A percentile compares a stretch with the other conserved stretches of the same genome.
Evolutionary conservation across 2,797 vertebrate genomes (phyloP).

Genomic region (Ctenopoma kingsleyae): DNA sequence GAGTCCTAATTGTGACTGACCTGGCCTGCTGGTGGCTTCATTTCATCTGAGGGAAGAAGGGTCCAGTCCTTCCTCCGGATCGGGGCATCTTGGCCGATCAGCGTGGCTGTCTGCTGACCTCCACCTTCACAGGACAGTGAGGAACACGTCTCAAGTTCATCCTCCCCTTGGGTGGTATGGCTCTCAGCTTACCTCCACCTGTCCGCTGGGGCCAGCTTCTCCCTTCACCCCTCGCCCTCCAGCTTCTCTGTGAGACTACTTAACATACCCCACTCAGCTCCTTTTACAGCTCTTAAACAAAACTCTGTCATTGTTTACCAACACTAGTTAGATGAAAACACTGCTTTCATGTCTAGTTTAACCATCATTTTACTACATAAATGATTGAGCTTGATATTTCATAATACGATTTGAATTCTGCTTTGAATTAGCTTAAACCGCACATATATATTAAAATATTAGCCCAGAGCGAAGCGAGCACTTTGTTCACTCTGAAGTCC

Average conservation of each 20-base stretch:
- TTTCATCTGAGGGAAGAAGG: constrained; percentile 73
- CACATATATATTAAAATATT: constrained; percentile 28
- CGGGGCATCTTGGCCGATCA: constrained; percentile 67
- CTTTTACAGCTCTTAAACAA: constrained; percentile 77
- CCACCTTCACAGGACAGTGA: constrained; percentile 82
- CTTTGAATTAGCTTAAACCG: constrained; percentile 21
- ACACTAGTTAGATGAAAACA: constrained; percentile 32
- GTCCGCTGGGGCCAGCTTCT: constrained; percentile 75
- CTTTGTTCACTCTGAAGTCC: constrained; percentile 55
- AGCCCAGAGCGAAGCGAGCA: constrained; percentile 27
- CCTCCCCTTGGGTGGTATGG: constrained; percentile 85
- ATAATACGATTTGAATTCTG: constrained; percentile 1
- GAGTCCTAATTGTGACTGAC: constrained; percentile 87
- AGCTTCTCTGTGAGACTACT: constrained; percentile 71
- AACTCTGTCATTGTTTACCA: constrained; percentile 70
- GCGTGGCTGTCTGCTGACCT: constrained; percentile 81
- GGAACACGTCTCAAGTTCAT: constrained; percentile 88
- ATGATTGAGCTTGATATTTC: background rate
- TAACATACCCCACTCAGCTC: constrained; percentile 79
- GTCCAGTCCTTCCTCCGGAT: constrained; percentile 55
- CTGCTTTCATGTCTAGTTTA: constrained; percentile 27
- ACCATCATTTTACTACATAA: background rate
- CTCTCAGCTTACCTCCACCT: constrained; percentile 88
- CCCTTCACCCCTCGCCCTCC: constrained; percentile 79
- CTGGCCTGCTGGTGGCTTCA: constrained; percentile 70